phyloP scores from a whole-genome alignment of 2,888 invertebrate species.

The Drosophila austrosaltans region DNA sequence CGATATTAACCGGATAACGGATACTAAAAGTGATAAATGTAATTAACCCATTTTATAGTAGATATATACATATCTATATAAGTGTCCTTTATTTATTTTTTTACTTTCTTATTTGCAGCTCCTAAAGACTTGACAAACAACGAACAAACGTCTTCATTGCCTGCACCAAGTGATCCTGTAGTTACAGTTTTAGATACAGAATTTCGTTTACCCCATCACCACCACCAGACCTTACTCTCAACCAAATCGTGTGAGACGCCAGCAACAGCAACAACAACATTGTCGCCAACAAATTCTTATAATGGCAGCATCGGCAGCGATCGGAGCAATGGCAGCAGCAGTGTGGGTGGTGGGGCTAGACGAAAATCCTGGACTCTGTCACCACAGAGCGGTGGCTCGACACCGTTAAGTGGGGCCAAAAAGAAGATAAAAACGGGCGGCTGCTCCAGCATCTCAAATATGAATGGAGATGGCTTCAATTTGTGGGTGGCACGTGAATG shows the following conservation, averaged over 20 bases:
- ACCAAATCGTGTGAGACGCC: constrained; percentile 79
- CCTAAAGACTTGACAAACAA: constrained; percentile 64
- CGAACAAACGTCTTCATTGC: constrained; percentile 39
- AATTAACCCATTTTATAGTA: constrained; percentile 35
- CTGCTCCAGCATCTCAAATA: constrained; percentile 31
- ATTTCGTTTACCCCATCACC: constrained; percentile 52
- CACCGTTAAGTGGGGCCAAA: constrained; percentile 85
- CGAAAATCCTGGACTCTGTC: constrained; percentile 81
- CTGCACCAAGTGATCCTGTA: neutral
- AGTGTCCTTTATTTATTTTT: neutral
- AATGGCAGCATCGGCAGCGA: constrained; percentile 80
- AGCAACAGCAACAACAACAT: constrained; percentile 46
- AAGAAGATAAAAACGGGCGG: constrained; percentile 86
- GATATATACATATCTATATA: neutral
- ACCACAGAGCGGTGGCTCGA: constrained; percentile 74
- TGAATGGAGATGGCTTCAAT: constrained; percentile 72
- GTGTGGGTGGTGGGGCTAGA: constrained; percentile 78
- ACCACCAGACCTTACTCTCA: constrained; percentile 71
- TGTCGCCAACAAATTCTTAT: constrained; percentile 79
- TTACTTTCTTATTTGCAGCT: constrained; percentile 31
- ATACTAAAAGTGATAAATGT: constrained; percentile 59
- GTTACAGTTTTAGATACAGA: neutral
- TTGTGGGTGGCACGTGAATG: constrained; percentile 83
- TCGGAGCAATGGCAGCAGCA: constrained; percentile 74
- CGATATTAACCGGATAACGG: constrained; percentile 6